A percentile compares a stretch with the other conserved stretches of the same genome.
Conservation (phyloP, 2,888 invertebrate species). For the Yponomeuta evonymella region DNA sequence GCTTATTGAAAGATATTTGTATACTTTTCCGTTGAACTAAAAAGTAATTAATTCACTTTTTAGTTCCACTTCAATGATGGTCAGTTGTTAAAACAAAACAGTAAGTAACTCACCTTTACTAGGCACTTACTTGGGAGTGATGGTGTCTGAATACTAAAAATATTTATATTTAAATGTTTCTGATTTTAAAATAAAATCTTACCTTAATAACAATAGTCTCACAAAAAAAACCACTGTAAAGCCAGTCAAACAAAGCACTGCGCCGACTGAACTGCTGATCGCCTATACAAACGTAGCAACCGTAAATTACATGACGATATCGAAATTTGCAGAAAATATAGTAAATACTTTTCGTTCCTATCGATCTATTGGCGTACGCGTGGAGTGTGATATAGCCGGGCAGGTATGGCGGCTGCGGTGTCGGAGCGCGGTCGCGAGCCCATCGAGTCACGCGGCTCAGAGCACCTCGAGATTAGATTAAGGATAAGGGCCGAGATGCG, state of each 20-base stretch:
- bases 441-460: slow-evolving; percentile 46
- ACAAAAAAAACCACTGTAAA: not conserved
- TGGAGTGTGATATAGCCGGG: slow-evolving; percentile 1
- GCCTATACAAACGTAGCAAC: slow-evolving; percentile 24
- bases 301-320: slow-evolving; percentile 36
- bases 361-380: slow-evolving; percentile 35
- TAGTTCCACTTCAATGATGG: too few species aligned
- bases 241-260: slow-evolving; percentile 1
- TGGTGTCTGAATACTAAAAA: too few species aligned
- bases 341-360: slow-evolving; percentile 40
- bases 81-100: too few species aligned
- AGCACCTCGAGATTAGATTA: slow-evolving; percentile 41
- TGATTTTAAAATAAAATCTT: too few species aligned
- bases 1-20: too few species aligned
- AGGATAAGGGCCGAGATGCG: slow-evolving; percentile 44
- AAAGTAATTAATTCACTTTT: too few species aligned
- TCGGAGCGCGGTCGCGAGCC: not conserved
- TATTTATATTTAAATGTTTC: too few species aligned
- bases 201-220: not conserved
- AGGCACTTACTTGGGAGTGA: too few species aligned
- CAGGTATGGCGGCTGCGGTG: slow-evolving; percentile 4
- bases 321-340: slow-evolving; percentile 21
- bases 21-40: too few species aligned
- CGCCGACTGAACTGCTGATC: not conserved
- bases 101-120: too few species aligned